These are phyloP conservation scores for Leguminivora glycinivorella DNA, from an alignment of 1,140 invertebrate species.

Conservation along the genomic window DNA sequence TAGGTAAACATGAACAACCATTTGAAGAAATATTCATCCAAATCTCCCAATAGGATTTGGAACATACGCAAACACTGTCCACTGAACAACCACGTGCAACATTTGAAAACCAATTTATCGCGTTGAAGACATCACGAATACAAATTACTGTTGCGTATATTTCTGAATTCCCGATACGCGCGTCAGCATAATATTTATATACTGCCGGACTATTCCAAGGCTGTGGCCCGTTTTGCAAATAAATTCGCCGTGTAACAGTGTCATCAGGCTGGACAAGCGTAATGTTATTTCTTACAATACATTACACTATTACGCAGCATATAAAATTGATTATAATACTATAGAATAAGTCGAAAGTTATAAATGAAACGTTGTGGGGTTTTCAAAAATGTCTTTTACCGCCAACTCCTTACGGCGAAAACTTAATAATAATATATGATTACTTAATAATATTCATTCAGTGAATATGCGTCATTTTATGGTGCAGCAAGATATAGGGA, in stretches of 20 bases:
- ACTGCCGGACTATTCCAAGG: slow-evolving; percentile 12
- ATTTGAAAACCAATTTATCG: slow-evolving; percentile 17
- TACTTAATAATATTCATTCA: too few species aligned
- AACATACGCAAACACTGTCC: not conserved
- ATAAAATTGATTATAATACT: not conserved
- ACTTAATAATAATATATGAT: too few species aligned
- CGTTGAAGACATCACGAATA: not conserved
- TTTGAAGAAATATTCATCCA: not conserved
- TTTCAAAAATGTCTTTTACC: too few species aligned
- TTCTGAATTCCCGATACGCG: slow-evolving; percentile 20
- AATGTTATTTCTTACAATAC: not conserved
- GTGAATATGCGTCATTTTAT: too few species aligned
- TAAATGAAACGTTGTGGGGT: too few species aligned
- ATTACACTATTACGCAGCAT: not conserved
- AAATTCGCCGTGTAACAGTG: not conserved
- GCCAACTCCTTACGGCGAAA: too few species aligned
- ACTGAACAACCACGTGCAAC: slow-evolving; percentile 7
- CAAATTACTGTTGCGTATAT: slow-evolving; percentile 20
- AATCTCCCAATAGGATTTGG: not conserved
- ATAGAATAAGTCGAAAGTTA: not conserved
- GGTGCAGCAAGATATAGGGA: not conserved
- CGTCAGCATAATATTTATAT: slow-evolving; percentile 23
- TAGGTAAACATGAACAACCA: too few species aligned
- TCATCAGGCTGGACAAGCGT: slow-evolving; percentile 7
- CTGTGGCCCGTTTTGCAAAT: slow-evolving; percentile 24